Evolutionary conservation across 1,140 invertebrate genomes (phyloP).

Genomic region (Gryon sp.): DNA sequence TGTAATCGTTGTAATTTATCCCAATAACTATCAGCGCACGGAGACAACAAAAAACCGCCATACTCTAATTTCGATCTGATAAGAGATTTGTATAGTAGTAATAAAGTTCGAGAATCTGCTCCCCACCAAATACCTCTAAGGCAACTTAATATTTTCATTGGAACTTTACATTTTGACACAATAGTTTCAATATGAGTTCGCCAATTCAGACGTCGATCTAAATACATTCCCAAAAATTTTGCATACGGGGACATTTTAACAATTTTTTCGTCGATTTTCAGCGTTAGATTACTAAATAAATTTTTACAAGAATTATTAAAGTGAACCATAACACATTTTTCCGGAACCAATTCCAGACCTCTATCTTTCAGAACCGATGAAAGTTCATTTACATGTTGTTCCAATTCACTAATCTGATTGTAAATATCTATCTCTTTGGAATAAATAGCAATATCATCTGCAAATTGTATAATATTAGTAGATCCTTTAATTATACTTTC

Average conservation of each 20-base stretch:
- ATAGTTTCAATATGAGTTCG: conserved; percentile 29
- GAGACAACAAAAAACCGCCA: conserved; percentile 32
- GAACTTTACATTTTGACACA: conserved; percentile 12
- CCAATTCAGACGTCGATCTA: conserved; percentile 43
- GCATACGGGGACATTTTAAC: background rate
- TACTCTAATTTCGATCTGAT: conserved; percentile 49
- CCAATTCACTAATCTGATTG: background rate
- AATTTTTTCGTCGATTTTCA: background rate
- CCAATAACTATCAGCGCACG: conserved; percentile 2
- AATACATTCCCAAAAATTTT: conserved; percentile 52
- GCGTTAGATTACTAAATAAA: background rate
- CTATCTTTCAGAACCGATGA: background rate
- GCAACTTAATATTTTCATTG: conserved; percentile 34
- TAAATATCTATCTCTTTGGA: background rate
- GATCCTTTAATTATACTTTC: background rate
- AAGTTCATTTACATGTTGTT: background rate
- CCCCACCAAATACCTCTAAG: conserved; percentile 54
- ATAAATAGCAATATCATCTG: conserved; percentile 46
- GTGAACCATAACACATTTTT: conserved; percentile 24
- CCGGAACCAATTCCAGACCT: conserved; percentile 24
- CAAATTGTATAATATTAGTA: conserved; percentile 30
- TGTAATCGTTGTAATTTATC: conserved; percentile 43
- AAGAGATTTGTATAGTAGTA: conserved; percentile 33
- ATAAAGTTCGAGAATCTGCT: conserved; percentile 24
- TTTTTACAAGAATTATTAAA: conserved; percentile 22